These are phyloP conservation scores for Drosophila incognita DNA, from an alignment of 2,888 invertebrate genomes.

Conservation along the genomic window DNA sequence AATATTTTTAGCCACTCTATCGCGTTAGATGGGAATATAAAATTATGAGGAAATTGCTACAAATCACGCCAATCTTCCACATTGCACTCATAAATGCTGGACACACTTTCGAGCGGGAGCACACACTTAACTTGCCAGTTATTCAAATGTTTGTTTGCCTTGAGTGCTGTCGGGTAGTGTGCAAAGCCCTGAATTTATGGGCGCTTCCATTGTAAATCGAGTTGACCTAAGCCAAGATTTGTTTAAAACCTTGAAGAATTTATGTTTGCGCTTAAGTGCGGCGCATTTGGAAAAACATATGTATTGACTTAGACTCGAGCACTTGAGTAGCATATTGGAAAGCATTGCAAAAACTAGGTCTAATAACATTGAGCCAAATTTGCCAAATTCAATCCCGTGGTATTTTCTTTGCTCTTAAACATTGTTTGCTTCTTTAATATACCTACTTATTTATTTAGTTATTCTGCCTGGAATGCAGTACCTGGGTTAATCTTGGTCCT, in stretches of 20 bases:
- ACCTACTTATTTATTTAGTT: neutral
- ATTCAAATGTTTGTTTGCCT: constrained; percentile 41
- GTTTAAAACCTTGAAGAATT: constrained; percentile 17
- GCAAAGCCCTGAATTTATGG: constrained; percentile 41
- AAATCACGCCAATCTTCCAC: constrained; percentile 70
- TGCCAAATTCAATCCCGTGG: neutral
- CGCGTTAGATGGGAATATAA: constrained; percentile 14
- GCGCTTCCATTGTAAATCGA: constrained; percentile 34
- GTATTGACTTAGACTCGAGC: constrained; percentile 5
- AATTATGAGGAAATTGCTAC: constrained; percentile 67
- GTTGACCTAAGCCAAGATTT: constrained; percentile 50
- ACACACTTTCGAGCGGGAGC: constrained; percentile 20
- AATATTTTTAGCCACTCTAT: constrained; percentile 24
- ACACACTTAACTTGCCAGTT: constrained; percentile 10
- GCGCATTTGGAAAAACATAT: constrained; percentile 16
- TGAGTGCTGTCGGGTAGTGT: constrained; percentile 36
- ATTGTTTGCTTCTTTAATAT: too few relatives aligned
- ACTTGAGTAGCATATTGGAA: neutral
- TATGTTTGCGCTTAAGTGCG: constrained; percentile 10
- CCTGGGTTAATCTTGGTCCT: neutral
- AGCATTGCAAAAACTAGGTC: neutral
- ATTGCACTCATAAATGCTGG: constrained; percentile 58
- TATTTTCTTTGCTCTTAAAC: neutral
- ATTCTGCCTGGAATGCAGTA: too few relatives aligned
- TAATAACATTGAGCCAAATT: neutral